Evolutionary conservation across 2,113 vertebrate genomes (phyloP), one percentile per base, ranked within the genome.

Genomic region (Channa argus): DNA sequence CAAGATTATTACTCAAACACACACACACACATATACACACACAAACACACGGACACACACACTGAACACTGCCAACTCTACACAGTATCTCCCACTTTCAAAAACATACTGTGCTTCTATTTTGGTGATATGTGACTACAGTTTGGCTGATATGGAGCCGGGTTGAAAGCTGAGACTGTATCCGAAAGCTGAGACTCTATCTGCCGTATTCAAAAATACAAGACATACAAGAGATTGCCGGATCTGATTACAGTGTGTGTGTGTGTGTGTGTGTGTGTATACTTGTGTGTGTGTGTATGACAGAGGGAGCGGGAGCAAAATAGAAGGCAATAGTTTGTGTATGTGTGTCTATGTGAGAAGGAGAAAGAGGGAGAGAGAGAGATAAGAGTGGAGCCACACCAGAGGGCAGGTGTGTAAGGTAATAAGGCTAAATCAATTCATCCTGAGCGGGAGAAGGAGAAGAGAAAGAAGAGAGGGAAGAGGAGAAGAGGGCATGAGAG

Each of bases 391-490:
- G 60, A 85, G 73, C 54, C 74, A 82, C 71, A 85, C 74, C 83
- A 74, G 86, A 85, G 80, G 86, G 87, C 90, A 89, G 86, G 83
- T 86, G 83, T 86, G 84, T 86, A 76, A 89, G 77, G 83, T 84
- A 89, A 89, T 88, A 84, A 85, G 86, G 87, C 84, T 61, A 75
- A 91, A 91, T 92, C 86, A 90, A 85, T 91, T 86, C 85, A 84
- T 85, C 71, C 75, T 70, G 66, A 75, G 68, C 51, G 65, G 62
- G 39, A 78, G 67, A 70, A 37, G 36, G 46, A 66, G 66, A 56
- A 44, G 47, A 38, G 52, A 41, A 61, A 41, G 34, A 50, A 13
- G 39, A 24, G 24, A 61, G 52, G 13, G 67, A 37, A 53, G 44
- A 55, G 56, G 72, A 63, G 54, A 37, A 44, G 58, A 71, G 61